Evolutionary conservation across 2,888 invertebrate genomes (phyloP).

Genomic region (Oasisia sp.): DNA sequence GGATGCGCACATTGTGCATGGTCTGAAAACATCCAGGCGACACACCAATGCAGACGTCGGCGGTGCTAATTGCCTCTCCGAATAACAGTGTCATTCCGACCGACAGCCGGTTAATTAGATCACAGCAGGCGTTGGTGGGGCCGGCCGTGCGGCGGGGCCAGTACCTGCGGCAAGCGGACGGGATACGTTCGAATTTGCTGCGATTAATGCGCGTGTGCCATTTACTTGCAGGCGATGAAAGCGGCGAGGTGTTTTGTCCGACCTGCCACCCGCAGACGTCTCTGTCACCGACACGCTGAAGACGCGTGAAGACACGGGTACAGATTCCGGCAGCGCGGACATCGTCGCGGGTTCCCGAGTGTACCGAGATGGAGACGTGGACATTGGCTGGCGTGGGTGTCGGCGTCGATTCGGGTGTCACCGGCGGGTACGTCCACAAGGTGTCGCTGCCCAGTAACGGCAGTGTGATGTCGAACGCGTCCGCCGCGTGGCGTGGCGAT

Average conservation of each 20-base stretch:
- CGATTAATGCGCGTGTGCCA: not conserved
- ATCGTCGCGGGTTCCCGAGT: not conserved
- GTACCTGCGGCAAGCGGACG: not conserved
- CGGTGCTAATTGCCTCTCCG: not conserved
- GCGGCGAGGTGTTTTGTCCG: not conserved
- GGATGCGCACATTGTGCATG: not conserved
- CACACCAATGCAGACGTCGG: not conserved
- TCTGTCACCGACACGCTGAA: not conserved
- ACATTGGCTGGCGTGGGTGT: slow-evolving; percentile 14
- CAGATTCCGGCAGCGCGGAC: not conserved
- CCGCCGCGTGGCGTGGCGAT: not conserved
- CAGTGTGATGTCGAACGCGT: not conserved
- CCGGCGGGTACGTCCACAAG: not conserved
- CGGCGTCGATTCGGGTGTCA: not conserved
- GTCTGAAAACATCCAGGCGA: not conserved
- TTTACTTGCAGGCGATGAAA: slow-evolving; percentile 2
- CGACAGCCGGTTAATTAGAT: not conserved
- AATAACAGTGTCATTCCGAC: not conserved
- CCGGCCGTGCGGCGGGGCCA: not conserved
- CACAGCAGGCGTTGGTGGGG: not conserved
- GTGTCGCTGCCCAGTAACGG: not conserved
- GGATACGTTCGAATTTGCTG: not conserved
- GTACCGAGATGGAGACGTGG: slow-evolving; percentile 28
- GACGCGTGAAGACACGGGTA: not conserved
- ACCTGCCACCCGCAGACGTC: not conserved